Conservation (phyloP, 2,113 vertebrate genomes). For the Parus major region DNA sequence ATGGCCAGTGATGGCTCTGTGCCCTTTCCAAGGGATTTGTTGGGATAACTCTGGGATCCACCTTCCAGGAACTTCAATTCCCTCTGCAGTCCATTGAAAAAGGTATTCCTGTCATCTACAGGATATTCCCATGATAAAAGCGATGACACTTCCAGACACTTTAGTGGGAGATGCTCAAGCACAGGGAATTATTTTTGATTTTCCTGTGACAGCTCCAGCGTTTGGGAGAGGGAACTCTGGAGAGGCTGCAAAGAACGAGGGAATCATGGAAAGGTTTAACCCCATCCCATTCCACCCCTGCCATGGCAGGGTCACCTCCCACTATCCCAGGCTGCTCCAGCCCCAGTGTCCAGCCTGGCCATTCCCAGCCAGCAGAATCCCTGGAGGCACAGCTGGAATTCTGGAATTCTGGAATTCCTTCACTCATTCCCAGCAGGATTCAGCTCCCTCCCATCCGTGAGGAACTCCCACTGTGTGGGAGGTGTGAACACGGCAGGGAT, state of each 20-base stretch:
- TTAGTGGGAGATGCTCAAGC: not conserved
- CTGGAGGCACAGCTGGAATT: not conserved
- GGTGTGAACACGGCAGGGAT: not conserved
- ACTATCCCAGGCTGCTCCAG: not conserved
- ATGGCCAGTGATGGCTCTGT: rapidly evolving
- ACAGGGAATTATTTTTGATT: not conserved
- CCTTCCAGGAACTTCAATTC: not conserved
- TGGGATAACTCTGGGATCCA: not conserved
- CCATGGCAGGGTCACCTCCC: not conserved
- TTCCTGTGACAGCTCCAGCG: not conserved
- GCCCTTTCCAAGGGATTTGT: not conserved
- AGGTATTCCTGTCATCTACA: not conserved
- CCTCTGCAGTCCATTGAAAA: not conserved
- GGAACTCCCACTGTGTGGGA: not conserved
- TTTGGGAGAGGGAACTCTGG: not conserved
- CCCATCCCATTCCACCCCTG: not conserved
- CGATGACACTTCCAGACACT: not conserved
- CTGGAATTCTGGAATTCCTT: not conserved
- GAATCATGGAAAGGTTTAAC: not conserved
- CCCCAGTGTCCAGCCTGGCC: not conserved
- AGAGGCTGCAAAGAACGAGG: not conserved
- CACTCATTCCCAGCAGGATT: not conserved
- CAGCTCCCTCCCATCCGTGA: not conserved
- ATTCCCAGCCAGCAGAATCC: no score
- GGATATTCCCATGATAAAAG: not conserved